These are phyloP conservation scores for Scortum barcoo DNA, from an alignment of 2,113 vertebrate genomes.

Conservation along the genomic window DNA sequence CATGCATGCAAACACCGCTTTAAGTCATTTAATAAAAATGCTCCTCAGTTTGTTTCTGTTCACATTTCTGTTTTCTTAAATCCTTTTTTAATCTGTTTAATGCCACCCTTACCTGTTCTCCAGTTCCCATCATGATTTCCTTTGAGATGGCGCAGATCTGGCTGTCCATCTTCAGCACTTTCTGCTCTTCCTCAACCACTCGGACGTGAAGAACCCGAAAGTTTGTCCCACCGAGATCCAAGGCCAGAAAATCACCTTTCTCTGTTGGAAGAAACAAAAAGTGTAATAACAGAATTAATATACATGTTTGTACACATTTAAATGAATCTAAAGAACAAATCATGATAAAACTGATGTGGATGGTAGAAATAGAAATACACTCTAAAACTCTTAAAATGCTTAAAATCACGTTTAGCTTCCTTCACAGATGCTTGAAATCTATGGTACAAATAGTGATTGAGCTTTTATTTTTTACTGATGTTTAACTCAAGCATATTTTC, in stretches of 20 bases:
- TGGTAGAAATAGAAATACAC: not conserved
- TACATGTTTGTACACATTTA: not conserved
- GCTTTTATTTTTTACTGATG: not conserved
- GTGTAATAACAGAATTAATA: too few relatives aligned
- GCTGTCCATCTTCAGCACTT: conserved; percentile 78
- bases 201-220: conserved; percentile 89
- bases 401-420: too few relatives aligned
- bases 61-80: not conserved
- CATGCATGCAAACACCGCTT: too few relatives aligned
- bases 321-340: not conserved
- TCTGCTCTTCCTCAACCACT: conserved; percentile 72
- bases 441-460: too few relatives aligned
- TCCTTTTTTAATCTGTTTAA: not conserved
- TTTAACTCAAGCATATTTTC: not conserved
- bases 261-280: conserved; percentile 76
- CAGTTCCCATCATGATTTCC: conserved; percentile 81
- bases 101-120: conserved; percentile 80
- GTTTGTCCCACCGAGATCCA: conserved; percentile 93
- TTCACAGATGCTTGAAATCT: too few relatives aligned
- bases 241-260: conserved; percentile 87
- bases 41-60: not conserved
- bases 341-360: not conserved
- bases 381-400: too few relatives aligned
- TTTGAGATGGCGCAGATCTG: conserved; percentile 85
- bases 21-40: too few relatives aligned